Base-by-base conservation (phyloP, 2,113 vertebrate species). In the Apteryx owenii region DNA sequence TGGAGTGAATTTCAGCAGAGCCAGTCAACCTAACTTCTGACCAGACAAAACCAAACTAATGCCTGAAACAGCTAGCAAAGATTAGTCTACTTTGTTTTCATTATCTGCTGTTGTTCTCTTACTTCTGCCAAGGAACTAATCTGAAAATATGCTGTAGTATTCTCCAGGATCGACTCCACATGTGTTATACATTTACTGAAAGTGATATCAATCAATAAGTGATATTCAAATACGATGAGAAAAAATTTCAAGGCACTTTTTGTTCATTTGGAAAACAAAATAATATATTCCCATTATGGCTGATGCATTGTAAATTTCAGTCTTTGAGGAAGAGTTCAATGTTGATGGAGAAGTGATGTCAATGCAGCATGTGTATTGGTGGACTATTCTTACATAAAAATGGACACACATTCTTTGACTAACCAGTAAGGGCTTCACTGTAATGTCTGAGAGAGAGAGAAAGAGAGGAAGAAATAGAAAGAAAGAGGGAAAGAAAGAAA, bases 241-340 rank as follows among this genome's bases (percentile, higher is more conserved):
- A 81, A 87, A 89, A 79, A 29, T 8, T 0, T 29, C 17, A 40
- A 70, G 8, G 3, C 5, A 11, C 1, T 0, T 68, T 71, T 77
- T 77, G 6, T 56, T 42, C 42, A 10, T 10, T 53, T 83, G 12
- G 33, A 79, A 79, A 77, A 31, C 2, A 58, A 14, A 66, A 60
- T 62, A 48, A 72, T 20, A 3, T 60, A 2, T 29, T 54, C 5
- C 33, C 5, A 23, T 46, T 81, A 29, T 3, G 0, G 1, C 14
- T 40, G 5, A 8, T 75, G 8, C 66, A 58, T 15, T 44, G 6
- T 23, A 46, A 19, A 33, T 46, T 40, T 10, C 0, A 14, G 8
- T n/a, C 22, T 71, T 81, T 68, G 42, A 5, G 38, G 23, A n/a
- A 71, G 4, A 33, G 9, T 2, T 89, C 42, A 53, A 48, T 53